Percentiles rank a stretch among this genome's conserved stretches.
Evolutionary conservation across 2,888 invertebrate species (phyloP).

Genomic region (Apoderus coryli): DNA sequence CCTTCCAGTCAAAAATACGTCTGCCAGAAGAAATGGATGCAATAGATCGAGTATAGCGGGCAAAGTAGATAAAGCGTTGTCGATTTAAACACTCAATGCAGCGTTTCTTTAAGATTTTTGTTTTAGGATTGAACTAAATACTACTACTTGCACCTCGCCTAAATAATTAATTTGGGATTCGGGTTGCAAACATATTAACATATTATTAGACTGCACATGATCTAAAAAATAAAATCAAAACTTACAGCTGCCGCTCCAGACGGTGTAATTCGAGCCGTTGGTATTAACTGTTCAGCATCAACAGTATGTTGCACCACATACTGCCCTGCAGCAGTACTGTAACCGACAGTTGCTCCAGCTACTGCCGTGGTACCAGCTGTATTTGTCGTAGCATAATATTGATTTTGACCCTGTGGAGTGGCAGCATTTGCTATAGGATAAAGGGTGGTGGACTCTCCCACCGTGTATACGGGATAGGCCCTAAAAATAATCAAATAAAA

Average conservation of each 20-base stretch:
- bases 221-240: too few species aligned
- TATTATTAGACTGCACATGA: too few species aligned
- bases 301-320: conserved; percentile 58
- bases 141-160: too few species aligned
- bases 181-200: too few species aligned
- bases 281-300: conserved; percentile 44
- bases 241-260: conserved; percentile 55
- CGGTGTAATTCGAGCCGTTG: conserved; percentile 48
- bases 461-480: conserved; percentile 66
- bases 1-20: too few species aligned
- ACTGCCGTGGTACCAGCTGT: conserved; percentile 49
- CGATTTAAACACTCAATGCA: too few species aligned
- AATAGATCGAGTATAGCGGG: too few species aligned
- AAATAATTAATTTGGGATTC: too few species aligned
- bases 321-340: conserved; percentile 34
- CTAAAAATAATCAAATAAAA: conserved; percentile 30
- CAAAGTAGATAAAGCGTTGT: too few species aligned
- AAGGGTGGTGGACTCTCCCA: conserved; percentile 46
- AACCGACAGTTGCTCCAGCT: conserved; percentile 29
- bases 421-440: conserved; percentile 29
- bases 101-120: too few species aligned
- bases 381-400: conserved; percentile 54
- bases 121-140: too few species aligned
- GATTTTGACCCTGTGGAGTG: conserved; percentile 46
- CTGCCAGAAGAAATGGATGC: too few species aligned